Evolutionary conservation across 2,113 vertebrate species (phyloP).

Genomic region (Chaetodon trifascialis): DNA sequence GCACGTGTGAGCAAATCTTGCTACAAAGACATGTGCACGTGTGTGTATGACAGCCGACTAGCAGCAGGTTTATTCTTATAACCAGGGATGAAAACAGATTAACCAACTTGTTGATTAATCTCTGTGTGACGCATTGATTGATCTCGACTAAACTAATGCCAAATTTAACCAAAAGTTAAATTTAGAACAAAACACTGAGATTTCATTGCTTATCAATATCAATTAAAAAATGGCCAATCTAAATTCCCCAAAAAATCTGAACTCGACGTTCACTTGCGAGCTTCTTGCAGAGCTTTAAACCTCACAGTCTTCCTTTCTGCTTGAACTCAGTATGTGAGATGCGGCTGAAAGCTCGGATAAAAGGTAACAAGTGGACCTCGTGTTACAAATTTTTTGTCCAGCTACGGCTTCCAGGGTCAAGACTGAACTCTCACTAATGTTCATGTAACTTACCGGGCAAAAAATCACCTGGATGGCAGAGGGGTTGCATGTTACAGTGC

Average conservation of each 20-base stretch:
- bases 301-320: neutral
- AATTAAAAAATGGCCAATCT: neutral
- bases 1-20: neutral
- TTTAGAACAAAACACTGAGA: neutral
- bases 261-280: slow-evolving; percentile 6
- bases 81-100: slow-evolving; percentile 7
- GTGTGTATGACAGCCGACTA: neutral
- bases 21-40: neutral
- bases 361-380: slow-evolving; percentile 7
- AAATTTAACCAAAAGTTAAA: slow-evolving; percentile 39
- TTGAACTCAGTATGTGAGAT: neutral
- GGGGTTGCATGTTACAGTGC: slow-evolving; percentile 18
- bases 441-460: slow-evolving; percentile 47
- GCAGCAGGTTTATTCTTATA: neutral
- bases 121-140: neutral
- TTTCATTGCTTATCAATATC: neutral
- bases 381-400: slow-evolving; percentile 14
- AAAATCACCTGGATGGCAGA: slow-evolving; percentile 38
- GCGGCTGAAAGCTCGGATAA: neutral
- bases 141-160: slow-evolving; percentile 19
- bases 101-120: slow-evolving; percentile 40
- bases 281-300: neutral
- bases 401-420: neutral
- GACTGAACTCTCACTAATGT: neutral
- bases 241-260: slow-evolving; percentile 30